Evolutionary conservation across 2,888 invertebrate genomes (phyloP).

Genomic region (Agrenia bidenticulata): DNA sequence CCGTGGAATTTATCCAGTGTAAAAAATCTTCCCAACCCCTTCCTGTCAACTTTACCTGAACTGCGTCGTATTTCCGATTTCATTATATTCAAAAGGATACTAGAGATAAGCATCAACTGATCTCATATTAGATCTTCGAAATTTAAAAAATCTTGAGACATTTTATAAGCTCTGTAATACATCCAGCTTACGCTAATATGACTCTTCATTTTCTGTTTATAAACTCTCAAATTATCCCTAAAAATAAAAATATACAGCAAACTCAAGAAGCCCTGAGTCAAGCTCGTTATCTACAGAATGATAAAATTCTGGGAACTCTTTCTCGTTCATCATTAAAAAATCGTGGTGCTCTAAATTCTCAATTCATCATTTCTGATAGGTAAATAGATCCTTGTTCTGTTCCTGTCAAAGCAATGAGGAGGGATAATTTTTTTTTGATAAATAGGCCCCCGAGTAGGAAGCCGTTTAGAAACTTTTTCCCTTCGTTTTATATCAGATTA

Average conservation of each 20-base stretch:
- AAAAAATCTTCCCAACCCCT: conserved; percentile 8
- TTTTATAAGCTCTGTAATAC: too few species aligned
- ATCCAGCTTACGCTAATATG: too few species aligned
- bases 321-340: background rate
- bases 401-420: conserved; percentile 17
- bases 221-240: too few species aligned
- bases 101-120: too few species aligned
- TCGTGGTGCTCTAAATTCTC: conserved; percentile 6
- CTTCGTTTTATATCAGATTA: conserved; percentile 11
- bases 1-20: conserved; percentile 15
- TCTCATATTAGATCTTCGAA: too few species aligned
- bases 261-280: too few species aligned
- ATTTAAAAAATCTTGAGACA: too few species aligned
- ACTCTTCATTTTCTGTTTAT: too few species aligned
- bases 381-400: conserved; percentile 13
- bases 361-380: conserved; percentile 30
- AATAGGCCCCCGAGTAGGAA: conserved; percentile 9
- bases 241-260: too few species aligned
- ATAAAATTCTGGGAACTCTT: too few species aligned
- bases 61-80: conserved; percentile 2
- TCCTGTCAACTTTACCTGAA: background rate
- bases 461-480: conserved; percentile 9
- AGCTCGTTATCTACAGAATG: too few species aligned
- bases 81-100: background rate
- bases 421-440: conserved; percentile 18